These are phyloP conservation scores for Leptoteleia sp. DNA, from an alignment of 1,140 invertebrate genomes.

Conservation along the genomic window DNA sequence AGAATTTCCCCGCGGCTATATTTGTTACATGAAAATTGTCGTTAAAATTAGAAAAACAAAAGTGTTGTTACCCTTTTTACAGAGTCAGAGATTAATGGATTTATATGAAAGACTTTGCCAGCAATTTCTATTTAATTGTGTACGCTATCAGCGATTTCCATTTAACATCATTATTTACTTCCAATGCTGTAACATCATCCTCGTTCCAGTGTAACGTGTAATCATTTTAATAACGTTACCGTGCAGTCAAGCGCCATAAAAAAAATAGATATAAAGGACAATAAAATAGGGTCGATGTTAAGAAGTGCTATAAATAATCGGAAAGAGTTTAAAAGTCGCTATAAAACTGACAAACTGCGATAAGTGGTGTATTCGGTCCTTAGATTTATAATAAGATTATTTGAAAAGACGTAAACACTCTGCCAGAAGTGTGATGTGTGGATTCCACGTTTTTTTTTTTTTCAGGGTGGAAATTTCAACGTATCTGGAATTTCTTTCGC, in stretches of 20 bases:
- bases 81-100: conserved; percentile 17
- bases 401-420: neutral
- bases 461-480: conserved; percentile 84
- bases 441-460: conserved; percentile 1
- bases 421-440: neutral
- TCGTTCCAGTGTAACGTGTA: conserved; percentile 12
- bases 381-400: neutral
- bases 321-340: conserved; percentile 13
- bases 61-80: too few relatives aligned
- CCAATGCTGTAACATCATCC: conserved; percentile 32
- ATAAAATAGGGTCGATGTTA: conserved; percentile 9
- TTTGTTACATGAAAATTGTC: too few relatives aligned
- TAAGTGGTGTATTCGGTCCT: too few relatives aligned
- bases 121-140: conserved; percentile 14
- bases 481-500: conserved; percentile 87
- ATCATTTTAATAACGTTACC: conserved; percentile 22
- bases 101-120: conserved; percentile 1
- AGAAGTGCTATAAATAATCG: conserved; percentile 15
- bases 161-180: conserved; percentile 23
- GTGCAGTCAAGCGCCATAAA: neutral
- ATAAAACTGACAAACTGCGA: neutral
- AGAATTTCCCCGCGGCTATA: too few relatives aligned
- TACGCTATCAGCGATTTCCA: too few relatives aligned
- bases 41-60: too few relatives aligned
- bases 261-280: conserved; percentile 27